Conservation (phyloP, 2,113 vertebrate species). For the Pao palembangensis region DNA sequence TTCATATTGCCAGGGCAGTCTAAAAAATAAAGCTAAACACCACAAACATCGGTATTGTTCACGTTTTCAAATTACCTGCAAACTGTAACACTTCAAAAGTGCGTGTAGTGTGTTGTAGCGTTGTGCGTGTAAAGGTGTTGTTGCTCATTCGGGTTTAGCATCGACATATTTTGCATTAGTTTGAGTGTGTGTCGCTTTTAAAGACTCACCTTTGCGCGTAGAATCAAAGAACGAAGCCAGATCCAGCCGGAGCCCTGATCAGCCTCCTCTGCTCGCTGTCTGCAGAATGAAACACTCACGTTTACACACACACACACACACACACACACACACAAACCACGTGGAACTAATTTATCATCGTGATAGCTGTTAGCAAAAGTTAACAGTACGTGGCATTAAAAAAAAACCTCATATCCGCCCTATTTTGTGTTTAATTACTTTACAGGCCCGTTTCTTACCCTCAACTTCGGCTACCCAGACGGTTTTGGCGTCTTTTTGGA, state of each 20-base stretch:
- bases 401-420: no score
- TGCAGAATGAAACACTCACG: constrained; percentile 6
- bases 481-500: no score
- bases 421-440: background rate
- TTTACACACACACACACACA: background rate
- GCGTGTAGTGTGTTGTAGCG: no score
- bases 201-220: constrained; percentile 38
- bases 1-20: no score
- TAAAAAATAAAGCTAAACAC: background rate
- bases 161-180: no score
- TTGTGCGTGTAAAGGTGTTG: no score
- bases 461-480: no score
- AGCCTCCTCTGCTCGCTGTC: constrained; percentile 2
- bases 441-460: background rate
- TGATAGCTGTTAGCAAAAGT: background rate
- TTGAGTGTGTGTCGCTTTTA: background rate
- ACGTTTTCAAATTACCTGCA: background rate
- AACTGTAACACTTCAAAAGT: no score
- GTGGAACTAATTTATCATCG: constrained; percentile 28
- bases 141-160: no score
- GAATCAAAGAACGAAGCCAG: background rate
- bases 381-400: background rate
- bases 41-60: background rate
- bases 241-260: constrained; percentile 5
- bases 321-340: constrained; percentile 22